Evolutionary conservation across 2,888 invertebrate genomes (phyloP), one percentile per base, ranked within the genome.

Genomic region (Orthonychiurus folsomi): DNA sequence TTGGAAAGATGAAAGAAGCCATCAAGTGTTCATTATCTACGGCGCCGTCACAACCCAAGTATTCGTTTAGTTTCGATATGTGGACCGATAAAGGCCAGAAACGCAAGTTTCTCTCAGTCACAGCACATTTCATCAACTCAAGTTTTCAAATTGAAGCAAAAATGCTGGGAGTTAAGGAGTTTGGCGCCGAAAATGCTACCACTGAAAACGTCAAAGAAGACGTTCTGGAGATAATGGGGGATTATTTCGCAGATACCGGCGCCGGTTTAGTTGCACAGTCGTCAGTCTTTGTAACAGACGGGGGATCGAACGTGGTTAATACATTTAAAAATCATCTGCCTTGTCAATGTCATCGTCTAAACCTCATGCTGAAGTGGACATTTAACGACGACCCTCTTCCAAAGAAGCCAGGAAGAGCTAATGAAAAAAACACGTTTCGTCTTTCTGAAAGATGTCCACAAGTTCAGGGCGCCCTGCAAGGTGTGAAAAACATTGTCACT

Each of bases 1-100:
- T 26, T n/a, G 2, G 2, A 20, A 58, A 27, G 47, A 21, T 47
- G 20, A 48, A 58, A 47, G 23, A 5, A 5, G 20, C n/a, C 3
- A 20, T 58, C 9, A 48, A 21, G 25, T 37, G 9, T 37, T 5
- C 37, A 9, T 37, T 37, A 37, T 37, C 15, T 9, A 56, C 18
- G 9, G 20, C 56, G 27, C 24, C 52, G n/a, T 27, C n/a, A 5
- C 18, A 27, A 37, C 58, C 20, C 15, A 25, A 5, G 21, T 48
- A 48, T 27, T 18, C 21, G 1, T 58, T 58, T 48, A 48, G 47
- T 5, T 15, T 20, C n/a, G 58, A 58, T 47, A 12, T 58, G 47
- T 58, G 58, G 58, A 21, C 47, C 18, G 58, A 58, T 21, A 58
- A 58, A 20, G 12, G 27, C 12, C 28, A 48, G 47, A 37, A 58